Evolutionary conservation across 2,797 vertebrate species (phyloP), one percentile per base, ranked within the genome.

Genomic region (Sebastes aleutianus): DNA sequence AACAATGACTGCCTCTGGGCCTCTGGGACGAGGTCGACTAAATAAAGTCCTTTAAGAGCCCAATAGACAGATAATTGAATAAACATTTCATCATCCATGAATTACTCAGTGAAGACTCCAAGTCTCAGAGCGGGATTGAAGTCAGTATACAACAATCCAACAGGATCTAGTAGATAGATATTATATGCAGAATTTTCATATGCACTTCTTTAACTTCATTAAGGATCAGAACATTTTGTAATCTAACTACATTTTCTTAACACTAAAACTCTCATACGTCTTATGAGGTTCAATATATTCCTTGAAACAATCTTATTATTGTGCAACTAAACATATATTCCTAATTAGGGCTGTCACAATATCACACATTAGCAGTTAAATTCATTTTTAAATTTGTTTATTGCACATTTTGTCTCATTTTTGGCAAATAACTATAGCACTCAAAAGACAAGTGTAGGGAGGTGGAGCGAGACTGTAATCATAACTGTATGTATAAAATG

Each of bases 1-100:
- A 82, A 86, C 81, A 75, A 79, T 71, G 70, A 74, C 69, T 61
- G 61, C 73, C 74, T 79, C 58, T 47, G 74, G 74, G 85, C 73
- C 74, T 78, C 58, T 53, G 74, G 73, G 85, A 80, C 36, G 70
- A 76, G 59, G 66, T 80, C 0, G 14, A 53, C 79, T 32, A 65
- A 83, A 85, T 84, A 70, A 83, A 81, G 82, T 76, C 59, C 43
- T 84, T 57, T 39, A 73, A 75, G 72, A 83, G 76, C 9, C 53
- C 76, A 82, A 82, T 71, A 76, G 77, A 87, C 75, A 59, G 79
- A 77, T 88, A 84, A 89, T 70, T 87, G 76, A 85, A 86, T 77
- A 78, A 81, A 88, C n/a, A 34, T 78, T 85, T 78, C 18, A 72
- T 80, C 63, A 74, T 78, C 26, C 62, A 64, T 20, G 16, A 78